These are phyloP conservation scores for Pristionchus japonicus DNA, from an alignment of 2,888 invertebrate species.

Conservation along the genomic window DNA sequence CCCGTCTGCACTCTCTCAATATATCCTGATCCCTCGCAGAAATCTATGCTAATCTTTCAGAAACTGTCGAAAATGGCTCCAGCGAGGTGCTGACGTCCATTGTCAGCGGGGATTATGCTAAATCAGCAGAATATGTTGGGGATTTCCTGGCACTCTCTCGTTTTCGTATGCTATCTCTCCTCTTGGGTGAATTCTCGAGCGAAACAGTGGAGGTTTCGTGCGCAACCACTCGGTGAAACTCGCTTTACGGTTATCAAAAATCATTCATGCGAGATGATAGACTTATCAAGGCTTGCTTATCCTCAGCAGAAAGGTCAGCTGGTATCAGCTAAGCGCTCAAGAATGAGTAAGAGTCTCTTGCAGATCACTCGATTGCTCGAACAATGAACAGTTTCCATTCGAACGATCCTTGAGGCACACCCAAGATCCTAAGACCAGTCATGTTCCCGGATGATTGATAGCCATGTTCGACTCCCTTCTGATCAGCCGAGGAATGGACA, in stretches of 20 bases:
- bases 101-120: constrained; percentile 26
- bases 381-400: background rate
- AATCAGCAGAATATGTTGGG: background rate
- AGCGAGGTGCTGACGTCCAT: background rate
- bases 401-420: background rate
- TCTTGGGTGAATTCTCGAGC: background rate
- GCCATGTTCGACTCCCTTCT: background rate
- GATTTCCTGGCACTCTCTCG: background rate
- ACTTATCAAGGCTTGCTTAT: background rate
- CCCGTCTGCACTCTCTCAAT: background rate
- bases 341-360: too few species aligned
- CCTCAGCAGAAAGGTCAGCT: background rate
- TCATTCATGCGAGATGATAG: background rate
- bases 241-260: background rate
- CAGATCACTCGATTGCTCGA: too few species aligned
- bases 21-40: background rate
- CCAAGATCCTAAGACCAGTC: background rate
- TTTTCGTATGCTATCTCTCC: background rate
- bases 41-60: background rate
- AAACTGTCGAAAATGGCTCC: background rate
- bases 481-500: background rate
- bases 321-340: background rate
- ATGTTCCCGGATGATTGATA: background rate
- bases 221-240: background rate
- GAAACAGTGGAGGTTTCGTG: background rate